Base-by-base conservation (phyloP, 2,888 invertebrate genomes). In the Heteromyza rotundicornis region DNA sequence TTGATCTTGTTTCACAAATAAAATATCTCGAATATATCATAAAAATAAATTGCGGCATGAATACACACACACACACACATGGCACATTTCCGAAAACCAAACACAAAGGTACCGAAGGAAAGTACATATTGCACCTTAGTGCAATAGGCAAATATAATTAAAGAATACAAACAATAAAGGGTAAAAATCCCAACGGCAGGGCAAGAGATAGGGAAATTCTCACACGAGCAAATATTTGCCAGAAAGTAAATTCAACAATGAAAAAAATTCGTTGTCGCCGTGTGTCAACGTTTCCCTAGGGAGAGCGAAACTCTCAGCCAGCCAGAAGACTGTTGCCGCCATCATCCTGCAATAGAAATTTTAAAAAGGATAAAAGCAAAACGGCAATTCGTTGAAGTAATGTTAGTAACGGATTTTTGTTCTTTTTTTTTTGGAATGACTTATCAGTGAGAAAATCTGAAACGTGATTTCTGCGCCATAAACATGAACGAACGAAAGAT, bases 371-470 rank as follows among this genome's bases (percentile, higher is more conserved):
- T n/a, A n/a, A n/a, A n/a, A n/a, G 47, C 17, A 20, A 47, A 47
- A 14, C 20, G 20, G 20, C 47, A 47, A 47, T 44, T 44, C 56
- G 24, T n/a, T n/a, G n/a, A n/a, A n/a, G n/a, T n/a, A n/a, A n/a
- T n/a, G n/a, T n/a, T n/a, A n/a, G n/a, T 44, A 57, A 53, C 22
- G 57, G 20, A 35, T 32, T 47, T 22, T 50, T 36, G 22, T 3
- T 35, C 24, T 10, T 10, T 19, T 22, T 3, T 47, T 20, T 7
- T 50, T 50, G 27, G 19, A n/a, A n/a, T 14, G 7, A 27, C 32
- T 40, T 59, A 59, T 59, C 59, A 44, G 12, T 40, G 40, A 17
- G 20, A 54, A 53, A 59, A 59, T 59, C 59, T 53, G 20, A 54
- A 53, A 47, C 47, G 59, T 47, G 47, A 47, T 47, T 47, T 20